Evolutionary conservation across 2,797 vertebrate species (phyloP).

Genomic region (Darevskia nairensis): DNA sequence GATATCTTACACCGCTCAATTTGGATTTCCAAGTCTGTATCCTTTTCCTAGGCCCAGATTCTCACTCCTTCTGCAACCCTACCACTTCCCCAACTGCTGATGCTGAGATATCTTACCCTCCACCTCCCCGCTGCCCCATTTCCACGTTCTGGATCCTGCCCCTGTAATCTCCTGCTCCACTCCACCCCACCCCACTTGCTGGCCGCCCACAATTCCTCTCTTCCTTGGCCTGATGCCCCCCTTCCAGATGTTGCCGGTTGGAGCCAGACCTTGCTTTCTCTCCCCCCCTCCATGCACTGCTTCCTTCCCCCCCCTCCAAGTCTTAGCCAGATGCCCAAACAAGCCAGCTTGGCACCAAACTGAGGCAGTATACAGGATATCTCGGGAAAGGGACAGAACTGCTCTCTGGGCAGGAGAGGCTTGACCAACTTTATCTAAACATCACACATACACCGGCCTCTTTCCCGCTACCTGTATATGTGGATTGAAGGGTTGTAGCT

Average conservation of each 20-base stretch:
- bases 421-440: not conserved
- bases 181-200: too few species aligned
- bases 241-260: not conserved
- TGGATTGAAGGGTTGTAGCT: too few species aligned
- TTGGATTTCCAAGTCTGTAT: not conserved
- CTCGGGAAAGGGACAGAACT: too few species aligned
- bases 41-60: too few species aligned
- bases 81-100: not conserved
- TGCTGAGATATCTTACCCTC: not conserved
- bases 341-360: not conserved
- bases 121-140: rapidly evolving
- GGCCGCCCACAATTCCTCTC: too few species aligned
- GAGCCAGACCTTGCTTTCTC: not conserved
- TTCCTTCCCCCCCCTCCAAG: too few species aligned
- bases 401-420: not conserved
- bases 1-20: not conserved
- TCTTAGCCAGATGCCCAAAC: too few species aligned
- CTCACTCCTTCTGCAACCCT: not conserved
- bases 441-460: not conserved
- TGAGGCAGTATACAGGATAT: too few species aligned
- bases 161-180: too few species aligned
- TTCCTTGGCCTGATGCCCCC: not conserved
- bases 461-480: too few species aligned
- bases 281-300: not conserved
- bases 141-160: not conserved